Percentiles rank a stretch among this genome's conserved stretches.
Evolutionary conservation across 2,888 invertebrate species (phyloP).

Genomic region (Drosophila atroscutellata): DNA sequence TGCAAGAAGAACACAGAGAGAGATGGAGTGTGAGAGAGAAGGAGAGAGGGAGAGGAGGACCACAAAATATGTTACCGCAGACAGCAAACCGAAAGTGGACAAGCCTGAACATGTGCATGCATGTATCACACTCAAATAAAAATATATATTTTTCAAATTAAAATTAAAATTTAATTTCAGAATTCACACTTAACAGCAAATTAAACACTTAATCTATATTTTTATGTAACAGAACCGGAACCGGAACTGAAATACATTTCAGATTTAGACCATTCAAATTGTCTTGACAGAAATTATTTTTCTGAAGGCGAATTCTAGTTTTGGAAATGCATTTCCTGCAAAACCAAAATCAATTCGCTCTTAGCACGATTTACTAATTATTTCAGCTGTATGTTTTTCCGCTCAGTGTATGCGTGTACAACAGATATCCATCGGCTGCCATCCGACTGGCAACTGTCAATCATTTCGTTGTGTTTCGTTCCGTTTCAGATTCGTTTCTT

Average conservation of each 20-base stretch:
- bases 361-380: not conserved
- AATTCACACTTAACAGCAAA: not conserved
- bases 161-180: not conserved
- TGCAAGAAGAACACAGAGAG: slow-evolving; percentile 32
- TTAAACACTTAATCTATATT: not conserved
- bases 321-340: not conserved
- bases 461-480: slow-evolving; percentile 78
- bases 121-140: not conserved
- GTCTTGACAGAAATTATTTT: not conserved
- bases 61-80: slow-evolving; percentile 66
- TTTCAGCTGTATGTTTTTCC: not conserved
- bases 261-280: no score
- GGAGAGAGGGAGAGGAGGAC: fast-evolving
- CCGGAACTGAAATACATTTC: not conserved
- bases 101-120: slow-evolving; percentile 21
- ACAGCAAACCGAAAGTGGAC: slow-evolving; percentile 49
- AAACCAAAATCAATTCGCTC: not conserved
- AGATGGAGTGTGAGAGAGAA: not conserved
- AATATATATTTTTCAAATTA: not conserved
- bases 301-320: not conserved
- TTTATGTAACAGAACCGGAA: not conserved
- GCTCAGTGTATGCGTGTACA: not conserved
- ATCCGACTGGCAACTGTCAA: slow-evolving; percentile 77
- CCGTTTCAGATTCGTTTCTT: slow-evolving; percentile 43
- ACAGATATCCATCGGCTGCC: slow-evolving; percentile 33